Base-by-base conservation (phyloP, 2,888 invertebrate genomes). In the Drosophila cracens region DNA sequence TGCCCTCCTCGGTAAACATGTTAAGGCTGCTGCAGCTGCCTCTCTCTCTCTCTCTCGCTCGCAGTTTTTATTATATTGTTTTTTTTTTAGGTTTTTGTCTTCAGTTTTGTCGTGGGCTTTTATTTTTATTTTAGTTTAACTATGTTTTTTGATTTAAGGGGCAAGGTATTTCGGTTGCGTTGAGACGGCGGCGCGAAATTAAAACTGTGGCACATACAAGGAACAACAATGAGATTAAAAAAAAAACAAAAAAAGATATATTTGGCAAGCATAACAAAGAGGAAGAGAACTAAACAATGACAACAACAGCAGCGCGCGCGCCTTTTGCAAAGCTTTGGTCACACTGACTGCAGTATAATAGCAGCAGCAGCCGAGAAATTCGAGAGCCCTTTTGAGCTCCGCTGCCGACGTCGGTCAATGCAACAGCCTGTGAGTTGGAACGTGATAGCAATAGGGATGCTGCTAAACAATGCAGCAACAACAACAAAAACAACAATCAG, bases 1-100 rank as follows among this genome's bases (percentile, higher is more conserved):
- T 93, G 70, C 93, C 93, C 77, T 92, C 91, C 75, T 92, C 93
- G 78, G 92, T 89, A 81, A 92, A 92, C 93, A 93, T 93, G 81
- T 81, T 92, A 13, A 43, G 43, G 75, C 81, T 90, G 63, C 52
- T 58, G 63, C 73, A 76, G 65, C 67, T 70, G 46, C 25, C 60
- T 53, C 70, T n/a, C 51, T 57, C 49, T 25, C 60, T 59, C 59
- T 60, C 60, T 60, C 65, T 61, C 63, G 4, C 48, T 33, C 61
- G 34, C 54, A 54, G 33, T 62, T 51, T 18, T 29, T 21, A 8
- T 57, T 62, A 71, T 81, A 62, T 61, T 64, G 25, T 25, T 65
- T 13, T 51, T 58, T 43, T 21, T 46, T 21, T 56, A 43, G 56
- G 54, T 63, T 70, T 54, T 40, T 43, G 58, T 67, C 61, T 74